These are phyloP conservation scores for Caloenas nicobarica DNA, from an alignment of 2,113 vertebrate species.

Conservation along the genomic window DNA sequence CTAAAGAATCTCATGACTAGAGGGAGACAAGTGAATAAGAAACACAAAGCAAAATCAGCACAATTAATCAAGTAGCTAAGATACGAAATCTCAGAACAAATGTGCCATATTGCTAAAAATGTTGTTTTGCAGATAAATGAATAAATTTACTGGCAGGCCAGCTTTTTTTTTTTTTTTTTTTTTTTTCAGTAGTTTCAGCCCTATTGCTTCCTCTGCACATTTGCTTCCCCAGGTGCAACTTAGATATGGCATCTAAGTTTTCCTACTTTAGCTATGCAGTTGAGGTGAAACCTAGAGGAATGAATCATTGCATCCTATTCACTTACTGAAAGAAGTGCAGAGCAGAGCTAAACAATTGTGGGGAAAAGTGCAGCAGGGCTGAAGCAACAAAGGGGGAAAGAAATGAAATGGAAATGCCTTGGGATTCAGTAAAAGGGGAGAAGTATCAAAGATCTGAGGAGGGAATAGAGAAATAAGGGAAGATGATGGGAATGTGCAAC, in stretches of 20 bases:
- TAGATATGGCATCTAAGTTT: not conserved
- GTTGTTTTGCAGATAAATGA: not conserved
- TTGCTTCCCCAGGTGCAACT: not conserved
- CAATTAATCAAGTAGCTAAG: not conserved
- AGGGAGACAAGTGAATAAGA: not conserved
- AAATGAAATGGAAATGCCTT: not conserved
- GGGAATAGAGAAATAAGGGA: not conserved
- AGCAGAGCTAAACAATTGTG: not conserved
- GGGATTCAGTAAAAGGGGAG: not conserved
- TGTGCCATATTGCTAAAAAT: not conserved
- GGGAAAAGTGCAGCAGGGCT: not conserved
- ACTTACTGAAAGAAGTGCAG: not conserved
- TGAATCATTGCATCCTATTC: not conserved
- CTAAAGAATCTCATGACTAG: not conserved
- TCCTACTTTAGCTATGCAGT: not conserved
- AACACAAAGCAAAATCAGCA: not conserved
- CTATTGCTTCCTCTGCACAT: not conserved
- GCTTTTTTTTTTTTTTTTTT: not conserved
- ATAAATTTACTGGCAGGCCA: not conserved
- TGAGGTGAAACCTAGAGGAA: not conserved
- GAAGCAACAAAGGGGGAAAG: not conserved
- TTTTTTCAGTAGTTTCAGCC: not conserved
- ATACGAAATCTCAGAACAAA: not conserved
- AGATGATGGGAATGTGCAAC: not conserved
- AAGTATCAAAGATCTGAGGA: not conserved